Conservation (phyloP, 2,888 invertebrate genomes). For the Conomelus anceps region DNA sequence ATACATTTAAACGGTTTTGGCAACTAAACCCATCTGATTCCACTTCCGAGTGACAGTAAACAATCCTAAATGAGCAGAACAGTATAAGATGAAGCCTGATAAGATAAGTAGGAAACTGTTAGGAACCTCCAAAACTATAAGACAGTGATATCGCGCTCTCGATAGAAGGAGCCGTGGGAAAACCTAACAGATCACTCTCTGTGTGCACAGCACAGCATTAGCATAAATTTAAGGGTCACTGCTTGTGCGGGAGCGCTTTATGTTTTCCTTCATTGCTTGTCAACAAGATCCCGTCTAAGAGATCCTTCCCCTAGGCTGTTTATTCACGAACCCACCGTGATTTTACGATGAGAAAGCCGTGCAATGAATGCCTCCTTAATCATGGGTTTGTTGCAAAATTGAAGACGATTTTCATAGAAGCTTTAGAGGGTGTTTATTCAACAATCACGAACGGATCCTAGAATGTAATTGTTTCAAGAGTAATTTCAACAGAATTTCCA, state of each 20-base stretch:
- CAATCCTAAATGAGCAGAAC: neutral
- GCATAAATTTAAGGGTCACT: neutral
- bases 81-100: neutral
- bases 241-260: neutral
- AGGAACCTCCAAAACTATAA: neutral
- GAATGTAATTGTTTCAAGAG: neutral
- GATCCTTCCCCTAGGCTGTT: neutral
- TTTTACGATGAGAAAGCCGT: neutral
- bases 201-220: neutral
- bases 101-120: no score
- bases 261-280: neutral
- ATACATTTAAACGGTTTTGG: no score
- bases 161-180: neutral
- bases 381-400: neutral
- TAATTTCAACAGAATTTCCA: neutral
- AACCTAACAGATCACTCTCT: neutral
- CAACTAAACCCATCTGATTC: neutral
- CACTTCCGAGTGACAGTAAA: neutral
- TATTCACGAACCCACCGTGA: neutral
- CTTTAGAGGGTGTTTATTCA: neutral
- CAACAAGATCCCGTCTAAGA: neutral
- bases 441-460: no score
- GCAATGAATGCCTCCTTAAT: neutral
- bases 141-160: neutral
- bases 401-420: neutral